These are phyloP conservation scores for Acanthosepion esculentum DNA, from an alignment of 2,888 invertebrate genomes.

Conservation along the genomic window DNA sequence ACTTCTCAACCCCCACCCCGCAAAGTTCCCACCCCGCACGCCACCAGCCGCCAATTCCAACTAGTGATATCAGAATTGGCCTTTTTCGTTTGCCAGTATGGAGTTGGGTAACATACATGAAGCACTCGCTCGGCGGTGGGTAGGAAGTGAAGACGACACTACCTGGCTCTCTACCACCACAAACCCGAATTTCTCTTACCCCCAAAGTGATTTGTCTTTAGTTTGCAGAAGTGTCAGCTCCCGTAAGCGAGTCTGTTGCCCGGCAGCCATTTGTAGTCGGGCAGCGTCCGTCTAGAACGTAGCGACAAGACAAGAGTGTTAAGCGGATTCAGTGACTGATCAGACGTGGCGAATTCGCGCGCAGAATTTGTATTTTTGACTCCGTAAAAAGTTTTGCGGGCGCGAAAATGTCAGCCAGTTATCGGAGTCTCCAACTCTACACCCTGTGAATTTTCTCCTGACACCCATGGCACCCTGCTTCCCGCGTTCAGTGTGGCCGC, in stretches of 20 bases:
- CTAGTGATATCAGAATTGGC: not conserved
- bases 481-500: not conserved
- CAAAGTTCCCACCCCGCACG: not conserved
- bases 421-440: not conserved
- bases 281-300: not conserved
- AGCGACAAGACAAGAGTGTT: not conserved
- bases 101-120: not conserved
- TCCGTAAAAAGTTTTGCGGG: slow-evolving; percentile 6
- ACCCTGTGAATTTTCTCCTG: not conserved
- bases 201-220: not conserved
- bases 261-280: not conserved
- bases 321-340: slow-evolving; percentile 1
- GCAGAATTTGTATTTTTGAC: slow-evolving; percentile 33
- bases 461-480: not conserved
- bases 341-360: slow-evolving; percentile 33
- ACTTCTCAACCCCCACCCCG: not conserved
- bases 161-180: not conserved
- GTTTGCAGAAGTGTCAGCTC: not conserved
- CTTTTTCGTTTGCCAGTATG: not conserved
- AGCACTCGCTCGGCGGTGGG: not conserved
- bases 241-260: not conserved
- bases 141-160: not conserved
- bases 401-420: not conserved
- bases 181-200: not conserved
- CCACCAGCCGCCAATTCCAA: not conserved